Base-by-base conservation (phyloP, 2,113 vertebrate genomes). In the Vanacampus margaritifer region DNA sequence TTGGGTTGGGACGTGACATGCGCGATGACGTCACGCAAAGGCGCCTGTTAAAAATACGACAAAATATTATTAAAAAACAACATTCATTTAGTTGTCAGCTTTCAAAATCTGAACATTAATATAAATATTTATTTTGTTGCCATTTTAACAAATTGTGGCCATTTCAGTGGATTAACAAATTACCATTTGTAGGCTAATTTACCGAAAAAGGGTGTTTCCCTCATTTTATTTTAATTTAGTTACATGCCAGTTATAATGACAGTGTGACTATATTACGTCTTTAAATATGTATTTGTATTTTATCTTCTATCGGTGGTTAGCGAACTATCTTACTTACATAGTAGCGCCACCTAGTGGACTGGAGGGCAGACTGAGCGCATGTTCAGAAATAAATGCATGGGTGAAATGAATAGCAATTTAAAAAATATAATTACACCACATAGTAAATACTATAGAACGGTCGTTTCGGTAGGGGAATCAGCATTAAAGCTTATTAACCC, bases 1-100 rank as follows among this genome's bases (percentile, higher is more conserved):
- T 67, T 54, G 84, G 73, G 75, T 67, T 54, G 84, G 73, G 75
- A n/a, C 80, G 28, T 77, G 6, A 53, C 8, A 19, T 12, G 14
- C 0, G 26, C 9, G 41, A 36, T 81, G 86, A 82, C 77, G 64
- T 80, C 82, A 82, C 6, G 0, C 0, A 6, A 17, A 1, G 1
- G 0, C 17, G 83, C 80, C 71, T 79, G 78, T 73, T 7, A 69
- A 71, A 81, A 48, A 45, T 10, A 28, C 26, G 36, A 60, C 11
- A n/a, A 10, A 37, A 14, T n/a, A n/a, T 13, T 3, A 13, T 10
- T 3, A 41, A 12, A 41, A 57, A 57, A 46, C 39, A 12, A 54
- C n/a, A n/a, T n/a, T n/a, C 24, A 56, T 56, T 24, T 56, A 8
- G 10, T 26, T 2, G 10, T 14, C 3, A 11, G 53, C 3, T 28